Evolutionary conservation across 2,797 vertebrate species (phyloP), one percentile per base, ranked within the genome.

Genomic region (Mus minutoides): DNA sequence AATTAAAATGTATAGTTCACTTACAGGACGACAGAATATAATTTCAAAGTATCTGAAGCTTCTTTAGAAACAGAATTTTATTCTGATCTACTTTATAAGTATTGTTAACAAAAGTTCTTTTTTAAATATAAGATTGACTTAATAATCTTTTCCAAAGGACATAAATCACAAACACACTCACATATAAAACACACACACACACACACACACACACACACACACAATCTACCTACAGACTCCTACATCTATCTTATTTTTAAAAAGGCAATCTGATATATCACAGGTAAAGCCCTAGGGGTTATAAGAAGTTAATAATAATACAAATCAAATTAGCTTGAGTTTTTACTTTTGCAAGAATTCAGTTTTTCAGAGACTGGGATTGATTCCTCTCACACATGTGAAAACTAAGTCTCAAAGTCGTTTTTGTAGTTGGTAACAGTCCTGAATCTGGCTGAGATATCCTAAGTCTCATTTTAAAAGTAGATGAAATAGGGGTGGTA

Each of bases 21-120:
- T 95, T 94, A 69, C 43, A 77, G 22, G 76, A 73, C 43, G 34
- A 29, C 69, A 87, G 92, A 90, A 71, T 69, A 64, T 19, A 37
- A 95, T 95, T 94, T 95, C n/a, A 93, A 89, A 0, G 0, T 83
- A 54, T 64, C 26, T 82, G 37, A 82, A 90, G 6, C 40, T 77
- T 75, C 34, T 94, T 92, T 62, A 78, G 52, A 88, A 90, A 56
- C 6, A 82, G 46, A 87, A 19, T 22, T 88, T 96, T 12, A 64
- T 82, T 90, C 29, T 94, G 87, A 88, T 67, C 56, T 54, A 78
- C 88, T 92, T 95, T 73, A 88, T 78, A 90, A 94, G 54, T 60
- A 92, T 14, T 89, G 6, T 4, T 34, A 91, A 56, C 2, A 60
- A 26, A 12, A 24, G 64, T 62, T 80, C 8, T 86, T n/a, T 75